phyloP scores from a whole-genome alignment of 2,797 vertebrate species.

The Crypturellus tataupa region DNA sequence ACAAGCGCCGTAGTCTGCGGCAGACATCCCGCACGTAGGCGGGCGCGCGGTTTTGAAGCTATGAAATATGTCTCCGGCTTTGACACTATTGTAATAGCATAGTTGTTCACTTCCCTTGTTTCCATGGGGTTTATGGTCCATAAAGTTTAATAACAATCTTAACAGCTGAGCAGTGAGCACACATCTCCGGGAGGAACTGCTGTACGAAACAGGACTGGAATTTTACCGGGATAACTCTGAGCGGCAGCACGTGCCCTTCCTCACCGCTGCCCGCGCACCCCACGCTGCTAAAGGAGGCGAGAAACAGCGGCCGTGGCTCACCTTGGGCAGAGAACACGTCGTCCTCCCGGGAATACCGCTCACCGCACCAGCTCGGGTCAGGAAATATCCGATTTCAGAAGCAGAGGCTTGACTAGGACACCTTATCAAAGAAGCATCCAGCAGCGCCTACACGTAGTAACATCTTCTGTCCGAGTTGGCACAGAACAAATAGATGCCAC shows the following conservation, averaged over 20 bases:
- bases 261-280: background rate
- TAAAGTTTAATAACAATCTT: constrained; percentile 88
- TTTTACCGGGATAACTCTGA: constrained; percentile 55
- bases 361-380: background rate
- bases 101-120: constrained; percentile 82
- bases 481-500: fast-evolving
- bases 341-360: background rate
- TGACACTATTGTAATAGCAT: constrained; percentile 81
- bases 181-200: constrained; percentile 71
- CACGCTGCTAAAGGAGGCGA: background rate
- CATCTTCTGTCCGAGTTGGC: fast-evolving
- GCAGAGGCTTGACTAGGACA: background rate
- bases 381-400: background rate
- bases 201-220: constrained; percentile 57
- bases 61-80: constrained; percentile 81
- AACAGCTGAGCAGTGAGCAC: constrained; percentile 81
- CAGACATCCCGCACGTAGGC: constrained; percentile 33
- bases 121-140: constrained; percentile 85
- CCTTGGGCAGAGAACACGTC: background rate
- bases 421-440: background rate
- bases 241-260: background rate
- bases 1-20: constrained; percentile 53
- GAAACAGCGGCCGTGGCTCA: background rate
- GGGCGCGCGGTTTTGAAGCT: constrained; percentile 65
- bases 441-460: background rate